These are phyloP conservation scores for Euplagia quadripunctaria DNA, from an alignment of 2,888 invertebrate genomes.

Conservation along the genomic window DNA sequence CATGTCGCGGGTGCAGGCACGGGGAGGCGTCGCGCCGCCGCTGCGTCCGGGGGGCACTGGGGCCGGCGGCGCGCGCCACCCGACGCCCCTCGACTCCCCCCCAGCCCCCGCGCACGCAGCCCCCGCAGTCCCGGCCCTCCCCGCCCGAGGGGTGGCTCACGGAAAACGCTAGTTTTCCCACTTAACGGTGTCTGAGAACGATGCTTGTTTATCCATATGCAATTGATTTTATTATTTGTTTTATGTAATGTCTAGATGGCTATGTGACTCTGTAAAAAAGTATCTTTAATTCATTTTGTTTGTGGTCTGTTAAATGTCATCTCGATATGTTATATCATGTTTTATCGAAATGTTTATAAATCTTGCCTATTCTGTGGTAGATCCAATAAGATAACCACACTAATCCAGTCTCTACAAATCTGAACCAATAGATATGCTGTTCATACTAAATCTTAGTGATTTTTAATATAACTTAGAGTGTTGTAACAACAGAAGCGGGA, in stretches of 20 bases:
- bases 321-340: not conserved
- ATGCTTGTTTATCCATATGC: constrained; percentile 61
- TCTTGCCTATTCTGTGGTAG: not conserved
- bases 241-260: constrained; percentile 22
- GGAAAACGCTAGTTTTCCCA: constrained; percentile 84
- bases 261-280: not conserved
- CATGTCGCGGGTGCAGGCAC: constrained; percentile 80
- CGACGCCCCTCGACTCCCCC: constrained; percentile 58
- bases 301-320: not conserved
- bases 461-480: too few relatives aligned
- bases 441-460: not conserved
- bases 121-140: constrained; percentile 56
- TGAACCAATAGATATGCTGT: not conserved
- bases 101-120: constrained; percentile 53
- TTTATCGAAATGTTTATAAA: not conserved
- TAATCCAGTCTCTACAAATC: too few relatives aligned
- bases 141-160: constrained; percentile 63
- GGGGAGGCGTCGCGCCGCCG: constrained; percentile 85
- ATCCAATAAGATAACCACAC: not conserved
- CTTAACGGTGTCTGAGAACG: constrained; percentile 70
- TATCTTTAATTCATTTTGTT: not conserved
- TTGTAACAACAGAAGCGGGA: too few relatives aligned
- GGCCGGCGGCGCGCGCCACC: constrained; percentile 60
- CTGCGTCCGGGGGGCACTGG: constrained; percentile 85
- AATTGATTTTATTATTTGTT: constrained; percentile 65